Conservation (phyloP, 2,113 vertebrate genomes). For the Thalassoma bifasciatum region DNA sequence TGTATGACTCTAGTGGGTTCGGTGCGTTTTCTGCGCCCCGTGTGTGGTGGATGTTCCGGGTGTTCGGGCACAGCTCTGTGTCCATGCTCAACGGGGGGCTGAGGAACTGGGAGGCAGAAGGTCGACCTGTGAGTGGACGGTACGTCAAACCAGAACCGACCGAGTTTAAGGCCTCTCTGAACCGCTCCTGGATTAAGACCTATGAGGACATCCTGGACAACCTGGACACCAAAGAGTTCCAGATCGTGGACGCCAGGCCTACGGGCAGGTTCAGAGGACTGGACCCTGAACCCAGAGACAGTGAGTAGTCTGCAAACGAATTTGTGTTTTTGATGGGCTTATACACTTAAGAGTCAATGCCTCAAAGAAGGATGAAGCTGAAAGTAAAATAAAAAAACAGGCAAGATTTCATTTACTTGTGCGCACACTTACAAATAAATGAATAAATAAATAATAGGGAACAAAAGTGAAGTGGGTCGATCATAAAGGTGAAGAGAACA, state of each 20-base stretch:
- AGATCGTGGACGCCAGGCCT: conserved; percentile 89
- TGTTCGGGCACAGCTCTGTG: conserved; percentile 89
- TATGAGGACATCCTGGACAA: conserved; percentile 91
- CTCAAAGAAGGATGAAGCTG: no score
- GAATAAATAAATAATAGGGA: no score
- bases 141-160: conserved; percentile 61
- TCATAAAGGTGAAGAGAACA: no score
- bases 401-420: no score
- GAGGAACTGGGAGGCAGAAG: conserved; percentile 87
- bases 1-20: conserved; percentile 92
- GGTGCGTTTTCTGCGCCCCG: conserved; percentile 91
- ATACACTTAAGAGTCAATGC: no score
- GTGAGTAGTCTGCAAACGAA: conserved; percentile 75
- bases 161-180: conserved; percentile 82
- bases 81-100: conserved; percentile 91
- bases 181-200: conserved; percentile 84
- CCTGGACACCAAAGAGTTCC: conserved; percentile 84
- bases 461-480: no score
- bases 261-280: conserved; percentile 88
- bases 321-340: no score
- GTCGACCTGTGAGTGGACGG: conserved; percentile 76
- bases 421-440: no score
- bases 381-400: no score
- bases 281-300: conserved; percentile 91
- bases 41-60: conserved; percentile 97